These are phyloP conservation scores for Drosophila ficusphila DNA, from an alignment of 1,140 invertebrate genomes.

Conservation along the genomic window DNA sequence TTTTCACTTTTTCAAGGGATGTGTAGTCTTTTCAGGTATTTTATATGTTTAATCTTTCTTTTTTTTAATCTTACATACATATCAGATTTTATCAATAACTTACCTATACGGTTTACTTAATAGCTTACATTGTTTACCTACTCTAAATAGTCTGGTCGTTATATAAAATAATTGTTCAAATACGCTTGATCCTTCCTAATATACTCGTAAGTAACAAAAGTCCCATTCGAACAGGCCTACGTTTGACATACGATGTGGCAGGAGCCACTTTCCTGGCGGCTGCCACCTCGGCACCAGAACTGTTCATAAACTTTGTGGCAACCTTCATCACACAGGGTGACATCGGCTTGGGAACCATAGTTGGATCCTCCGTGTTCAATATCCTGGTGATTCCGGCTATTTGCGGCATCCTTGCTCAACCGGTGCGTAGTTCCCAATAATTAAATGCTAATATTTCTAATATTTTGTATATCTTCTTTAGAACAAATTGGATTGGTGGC, in stretches of 20 bases:
- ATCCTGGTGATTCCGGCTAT: slow-evolving; percentile 95
- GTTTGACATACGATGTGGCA: slow-evolving; percentile 91
- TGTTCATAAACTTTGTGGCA: slow-evolving; percentile 96
- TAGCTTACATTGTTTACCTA: too few species aligned
- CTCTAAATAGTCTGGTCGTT: too few species aligned
- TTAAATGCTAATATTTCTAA: neutral
- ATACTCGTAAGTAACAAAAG: too few species aligned
- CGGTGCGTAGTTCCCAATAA: slow-evolving; percentile 24
- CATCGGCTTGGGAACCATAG: slow-evolving; percentile 94
- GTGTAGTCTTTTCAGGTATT: too few species aligned
- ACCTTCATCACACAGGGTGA: slow-evolving; percentile 94
- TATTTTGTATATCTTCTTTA: neutral
- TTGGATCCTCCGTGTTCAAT: slow-evolving; percentile 97
- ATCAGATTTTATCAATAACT: too few species aligned
- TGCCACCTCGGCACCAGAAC: slow-evolving; percentile 95
- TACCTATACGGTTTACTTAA: too few species aligned
- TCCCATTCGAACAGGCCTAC: slow-evolving; percentile 85
- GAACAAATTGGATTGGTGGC: slow-evolving; percentile 89
- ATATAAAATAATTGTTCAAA: too few species aligned
- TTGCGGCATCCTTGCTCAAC: slow-evolving; percentile 88
- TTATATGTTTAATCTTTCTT: too few species aligned
- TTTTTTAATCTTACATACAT: too few species aligned
- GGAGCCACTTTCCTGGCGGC: slow-evolving; percentile 97
- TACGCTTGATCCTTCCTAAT: too few species aligned
- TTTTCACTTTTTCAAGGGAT: too few species aligned